phyloP scores from a whole-genome alignment of 2,113 vertebrate genomes.

The Rhinolophus sinicus region DNA sequence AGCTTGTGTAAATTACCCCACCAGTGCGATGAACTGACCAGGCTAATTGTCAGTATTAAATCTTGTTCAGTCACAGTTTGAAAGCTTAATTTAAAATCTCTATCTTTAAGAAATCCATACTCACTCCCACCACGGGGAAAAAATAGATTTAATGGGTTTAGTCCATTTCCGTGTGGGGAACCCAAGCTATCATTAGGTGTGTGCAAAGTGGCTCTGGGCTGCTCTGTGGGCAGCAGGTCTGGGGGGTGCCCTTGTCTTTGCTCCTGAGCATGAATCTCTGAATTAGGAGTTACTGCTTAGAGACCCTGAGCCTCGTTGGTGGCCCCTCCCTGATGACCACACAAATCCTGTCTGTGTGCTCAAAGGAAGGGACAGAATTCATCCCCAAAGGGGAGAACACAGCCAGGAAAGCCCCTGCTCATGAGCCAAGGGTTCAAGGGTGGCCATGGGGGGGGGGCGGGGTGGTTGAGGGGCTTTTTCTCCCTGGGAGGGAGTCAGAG shows the following conservation, averaged over 20 bases:
- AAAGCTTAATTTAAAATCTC: constrained; percentile 87
- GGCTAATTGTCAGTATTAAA: constrained; percentile 86
- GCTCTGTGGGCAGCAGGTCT: constrained; percentile 62
- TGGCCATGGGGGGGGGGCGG: too few relatives aligned
- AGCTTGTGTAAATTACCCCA: constrained; percentile 83
- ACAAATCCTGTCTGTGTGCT: constrained; percentile 79
- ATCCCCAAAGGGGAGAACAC: constrained; percentile 5
- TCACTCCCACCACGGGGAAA: constrained; percentile 69
- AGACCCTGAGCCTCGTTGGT: constrained; percentile 73
- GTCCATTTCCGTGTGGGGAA: constrained; percentile 66
- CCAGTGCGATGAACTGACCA: constrained; percentile 83
- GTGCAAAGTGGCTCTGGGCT: constrained; percentile 61
- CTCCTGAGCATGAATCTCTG: constrained; percentile 78
- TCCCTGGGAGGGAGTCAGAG: too few relatives aligned
- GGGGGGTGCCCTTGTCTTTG: constrained; percentile 76
- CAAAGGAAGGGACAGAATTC: constrained; percentile 57
- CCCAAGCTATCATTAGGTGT: constrained; percentile 74
- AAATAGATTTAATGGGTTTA: constrained; percentile 81
- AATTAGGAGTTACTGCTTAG: constrained; percentile 82
- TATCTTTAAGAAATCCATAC: constrained; percentile 84
- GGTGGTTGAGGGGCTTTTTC: too few relatives aligned
- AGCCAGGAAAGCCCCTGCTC: neutral
- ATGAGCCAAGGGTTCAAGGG: neutral
- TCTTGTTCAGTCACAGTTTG: constrained; percentile 85
- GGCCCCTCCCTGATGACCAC: constrained; percentile 72